Conservation (phyloP, 2,113 vertebrate genomes). For the Sturnus vulgaris region DNA sequence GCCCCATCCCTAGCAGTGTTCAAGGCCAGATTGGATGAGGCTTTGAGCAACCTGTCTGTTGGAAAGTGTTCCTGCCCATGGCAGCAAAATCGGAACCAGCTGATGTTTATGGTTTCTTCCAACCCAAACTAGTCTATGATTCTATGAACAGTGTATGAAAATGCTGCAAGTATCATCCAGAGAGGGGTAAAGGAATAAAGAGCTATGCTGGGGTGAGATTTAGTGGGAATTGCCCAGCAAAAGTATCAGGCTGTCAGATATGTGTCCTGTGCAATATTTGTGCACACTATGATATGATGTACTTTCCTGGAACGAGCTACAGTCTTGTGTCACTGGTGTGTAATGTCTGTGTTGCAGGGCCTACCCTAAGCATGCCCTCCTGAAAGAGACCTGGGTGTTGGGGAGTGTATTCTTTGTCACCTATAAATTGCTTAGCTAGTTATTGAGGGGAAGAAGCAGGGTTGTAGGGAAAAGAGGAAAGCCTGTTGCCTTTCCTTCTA, state of each 20-base stretch:
- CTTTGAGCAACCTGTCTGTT: not conserved
- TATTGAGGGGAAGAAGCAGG: constrained; percentile 13
- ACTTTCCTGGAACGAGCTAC: not conserved
- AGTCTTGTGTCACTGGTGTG: not conserved
- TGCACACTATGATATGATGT: not conserved
- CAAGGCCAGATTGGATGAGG: not conserved
- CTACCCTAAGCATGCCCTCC: not conserved
- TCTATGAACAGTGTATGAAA: not conserved
- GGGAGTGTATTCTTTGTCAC: constrained; percentile 27
- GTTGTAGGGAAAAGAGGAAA: not conserved
- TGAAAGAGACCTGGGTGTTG: constrained; percentile 10
- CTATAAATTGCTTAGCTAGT: constrained; percentile 62
- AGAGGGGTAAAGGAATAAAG: not conserved
- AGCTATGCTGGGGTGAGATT: not conserved
- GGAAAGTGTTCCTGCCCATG: not conserved
- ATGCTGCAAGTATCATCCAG: not conserved
- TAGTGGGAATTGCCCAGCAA: not conserved
- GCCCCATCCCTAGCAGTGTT: not conserved
- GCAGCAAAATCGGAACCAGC: not conserved
- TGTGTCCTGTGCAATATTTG: not conserved
- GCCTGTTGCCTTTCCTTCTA: constrained; percentile 50
- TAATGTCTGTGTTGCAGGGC: not conserved
- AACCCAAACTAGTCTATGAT: not conserved
- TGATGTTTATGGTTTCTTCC: not conserved
- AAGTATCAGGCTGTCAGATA: not conserved